Base-by-base conservation (phyloP, 1,140 invertebrate species). In the Brachionus sp. region DNA sequence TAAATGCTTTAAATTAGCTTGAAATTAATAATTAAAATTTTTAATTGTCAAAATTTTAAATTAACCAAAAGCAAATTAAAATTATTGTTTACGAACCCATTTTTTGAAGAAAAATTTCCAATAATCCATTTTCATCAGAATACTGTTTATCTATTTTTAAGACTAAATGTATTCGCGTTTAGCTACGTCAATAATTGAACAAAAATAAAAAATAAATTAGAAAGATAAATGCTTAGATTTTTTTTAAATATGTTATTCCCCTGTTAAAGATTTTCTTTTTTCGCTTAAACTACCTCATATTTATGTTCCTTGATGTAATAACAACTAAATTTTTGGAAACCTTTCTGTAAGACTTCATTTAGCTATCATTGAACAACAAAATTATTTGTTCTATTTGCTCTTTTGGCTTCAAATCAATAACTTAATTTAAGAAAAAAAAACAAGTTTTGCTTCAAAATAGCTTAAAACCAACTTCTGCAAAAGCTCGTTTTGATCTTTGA, bases 101-200 rank as follows among this genome's bases (percentile, higher is more conserved):
- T 75, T 75, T 75, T 75, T 75, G 19, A 46, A 75, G 42, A 75
- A 75, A 75, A 46, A 75, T 35, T 75, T 75, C 70, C 70, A 75
- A 75, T 46, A 75, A 75, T 75, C 70, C 70, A 75, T 75, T 70
- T 37, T 66, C 64, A 37, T 33, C 3, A 66, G 64, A 66, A 66
- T 66, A n/a, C 10, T 70, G 12, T 70, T 70, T 29, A 70, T 70
- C 66, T 70, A 70, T 16, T 70, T 70, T 70, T 70, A 6, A 57
- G 64, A 25, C 25, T 66, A 66, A 66, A 66, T 66, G n/a, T 33
- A 66, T 66, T 66, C 33, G 9, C 64, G 29, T 66, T 66, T 39
- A 73, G 33, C n/a, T 73, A 23, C 37, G 68, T 42, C 37, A 9
- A 73, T 73, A 10, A 42, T 39, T 73, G 16, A 73, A 42, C 16